phyloP scores from a whole-genome alignment of 2,797 vertebrate genomes.

The Rhodeus uyekii region DNA sequence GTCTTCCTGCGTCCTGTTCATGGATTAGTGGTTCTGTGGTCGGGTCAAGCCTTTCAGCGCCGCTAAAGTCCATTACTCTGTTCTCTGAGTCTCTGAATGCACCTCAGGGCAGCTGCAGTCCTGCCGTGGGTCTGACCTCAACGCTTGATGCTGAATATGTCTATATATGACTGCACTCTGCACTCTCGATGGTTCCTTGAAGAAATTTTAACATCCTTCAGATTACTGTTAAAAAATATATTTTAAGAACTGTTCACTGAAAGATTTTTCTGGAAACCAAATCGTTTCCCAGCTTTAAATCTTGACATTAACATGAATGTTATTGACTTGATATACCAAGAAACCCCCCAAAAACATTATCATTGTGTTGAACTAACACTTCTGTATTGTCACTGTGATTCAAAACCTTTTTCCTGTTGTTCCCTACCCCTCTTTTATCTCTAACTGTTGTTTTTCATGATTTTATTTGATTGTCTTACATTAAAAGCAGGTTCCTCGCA shows the following conservation, averaged over 20 bases:
- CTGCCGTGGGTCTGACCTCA: background rate
- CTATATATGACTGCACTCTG: background rate
- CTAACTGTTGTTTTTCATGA: background rate
- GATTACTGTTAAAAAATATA: too few species aligned
- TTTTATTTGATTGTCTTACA: conserved; percentile 5
- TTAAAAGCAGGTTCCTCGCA: background rate
- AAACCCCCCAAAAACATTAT: too few species aligned
- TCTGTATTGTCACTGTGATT: background rate
- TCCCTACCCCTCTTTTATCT: background rate
- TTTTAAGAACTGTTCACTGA: too few species aligned
- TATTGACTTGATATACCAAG: too few species aligned
- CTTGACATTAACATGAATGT: background rate
- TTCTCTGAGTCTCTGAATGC: background rate
- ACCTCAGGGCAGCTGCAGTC: background rate
- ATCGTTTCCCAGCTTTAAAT: background rate
- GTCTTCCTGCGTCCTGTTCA: background rate
- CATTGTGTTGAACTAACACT: background rate
- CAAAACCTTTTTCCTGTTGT: background rate
- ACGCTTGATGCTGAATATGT: background rate
- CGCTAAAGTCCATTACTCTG: background rate
- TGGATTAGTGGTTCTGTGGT: conserved; percentile 15
- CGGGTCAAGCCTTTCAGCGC: background rate
- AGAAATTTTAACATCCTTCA: background rate
- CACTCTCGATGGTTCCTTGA: background rate
- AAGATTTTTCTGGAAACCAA: too few species aligned